These are phyloP conservation scores for Sula dactylatra DNA, from an alignment of 2,113 vertebrate genomes.

Conservation along the genomic window DNA sequence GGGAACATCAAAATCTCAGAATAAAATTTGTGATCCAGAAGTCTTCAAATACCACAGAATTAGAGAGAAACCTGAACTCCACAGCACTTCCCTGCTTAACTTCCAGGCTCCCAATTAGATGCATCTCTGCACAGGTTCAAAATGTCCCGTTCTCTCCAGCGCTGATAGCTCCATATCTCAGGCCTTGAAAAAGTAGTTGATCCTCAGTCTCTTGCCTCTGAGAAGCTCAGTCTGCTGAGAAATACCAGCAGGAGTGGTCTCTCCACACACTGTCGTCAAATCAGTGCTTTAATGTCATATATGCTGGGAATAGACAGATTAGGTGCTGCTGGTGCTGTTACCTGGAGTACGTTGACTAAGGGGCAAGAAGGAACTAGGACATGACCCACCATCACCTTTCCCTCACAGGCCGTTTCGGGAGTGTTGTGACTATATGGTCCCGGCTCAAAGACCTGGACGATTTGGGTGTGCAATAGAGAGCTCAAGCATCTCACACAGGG, in stretches of 20 bases:
- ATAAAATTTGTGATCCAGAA: not conserved
- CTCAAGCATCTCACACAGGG: not conserved
- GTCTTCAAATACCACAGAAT: not conserved
- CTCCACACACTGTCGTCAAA: fast-evolving
- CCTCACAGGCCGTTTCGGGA: not conserved
- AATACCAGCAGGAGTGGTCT: not conserved
- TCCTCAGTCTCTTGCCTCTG: not conserved
- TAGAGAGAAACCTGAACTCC: not conserved
- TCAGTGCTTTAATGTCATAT: not conserved
- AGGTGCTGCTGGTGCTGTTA: not conserved
- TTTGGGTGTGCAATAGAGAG: not conserved
- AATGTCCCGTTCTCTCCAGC: fast-evolving
- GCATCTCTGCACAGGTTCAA: not conserved
- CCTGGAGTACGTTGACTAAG: not conserved
- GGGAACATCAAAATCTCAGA: not conserved
- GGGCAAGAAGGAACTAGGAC: not conserved
- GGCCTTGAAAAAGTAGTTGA: not conserved
- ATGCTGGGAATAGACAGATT: not conserved
- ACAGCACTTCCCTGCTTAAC: not conserved
- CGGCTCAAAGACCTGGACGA: not conserved
- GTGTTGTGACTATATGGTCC: not conserved
- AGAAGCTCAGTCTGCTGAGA: not conserved
- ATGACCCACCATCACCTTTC: not conserved
- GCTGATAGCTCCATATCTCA: not conserved
- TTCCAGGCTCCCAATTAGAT: not conserved